Evolutionary conservation across 2,113 vertebrate genomes (phyloP), one percentile per base, ranked within the genome.

Genomic region (Orthochromis indermauri): DNA sequence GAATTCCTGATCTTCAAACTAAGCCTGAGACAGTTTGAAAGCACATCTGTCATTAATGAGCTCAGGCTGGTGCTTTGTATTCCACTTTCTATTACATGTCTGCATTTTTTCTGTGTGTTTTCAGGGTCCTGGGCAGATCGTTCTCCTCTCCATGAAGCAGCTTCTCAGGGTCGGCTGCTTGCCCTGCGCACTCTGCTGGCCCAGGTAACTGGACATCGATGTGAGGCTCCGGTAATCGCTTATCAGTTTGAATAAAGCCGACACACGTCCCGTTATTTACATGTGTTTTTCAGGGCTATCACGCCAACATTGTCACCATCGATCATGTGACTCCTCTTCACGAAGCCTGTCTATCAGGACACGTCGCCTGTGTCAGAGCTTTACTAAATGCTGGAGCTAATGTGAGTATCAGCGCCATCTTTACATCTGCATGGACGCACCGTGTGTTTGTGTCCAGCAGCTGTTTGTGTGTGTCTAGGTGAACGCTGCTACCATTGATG

Each of bases 61-160:
- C 19, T 37, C 33, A 68, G 35, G 63, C 4, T 10, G 28, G 2
- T 33, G 16, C 9, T 33, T 2, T 21, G 10, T 37, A 1, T 37
- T 40, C n/a, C 63, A 68, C 10, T 68, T 68, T 1, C 28, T 17
- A 28, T 1, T 31, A 13, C 14, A 17, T 8, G 33, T 68, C 31
- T 66, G 61, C 16, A n/a, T 66, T 35, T 37, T 66, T 0, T 3
- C 31, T 37, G 14, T 83, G 35, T 7, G 35, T 83, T 17, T 28
- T 12, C 89, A 99, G 98, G 98, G 73, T 99, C 98, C 45, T 99
- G 98, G 98, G 98, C 98, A 84, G 98, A 99, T 93, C 96, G 98
- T 33, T 99, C 98, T 81, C 98, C 98, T 26, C 96, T 99, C 10
- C 98, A 99, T 92, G 98, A 99, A 94, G 98, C 98, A 76, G 98